These are phyloP conservation scores for Halcyon leucocephala DNA, from an alignment of 2,797 vertebrate species.

Conservation along the genomic window DNA sequence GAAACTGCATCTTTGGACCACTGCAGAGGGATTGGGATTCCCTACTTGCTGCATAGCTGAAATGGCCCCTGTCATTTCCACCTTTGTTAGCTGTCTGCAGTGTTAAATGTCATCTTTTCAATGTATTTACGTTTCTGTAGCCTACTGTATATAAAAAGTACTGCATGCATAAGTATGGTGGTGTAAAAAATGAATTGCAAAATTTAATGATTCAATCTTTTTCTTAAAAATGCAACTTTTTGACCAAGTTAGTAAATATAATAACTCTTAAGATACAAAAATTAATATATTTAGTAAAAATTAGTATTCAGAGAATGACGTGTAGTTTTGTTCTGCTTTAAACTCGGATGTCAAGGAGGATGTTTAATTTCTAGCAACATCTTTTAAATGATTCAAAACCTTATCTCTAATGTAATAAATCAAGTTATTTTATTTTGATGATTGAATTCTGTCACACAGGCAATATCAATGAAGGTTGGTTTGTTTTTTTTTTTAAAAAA, in stretches of 20 bases:
- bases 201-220: not conserved
- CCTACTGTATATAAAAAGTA: not conserved
- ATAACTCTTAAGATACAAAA: not conserved
- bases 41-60: not conserved
- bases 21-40: not conserved
- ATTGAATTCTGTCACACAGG: not conserved
- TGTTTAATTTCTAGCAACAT: not conserved
- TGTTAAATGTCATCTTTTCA: not conserved
- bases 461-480: no score
- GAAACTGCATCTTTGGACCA: conserved; percentile 4
- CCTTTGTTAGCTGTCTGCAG: not conserved
- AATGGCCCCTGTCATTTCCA: not conserved
- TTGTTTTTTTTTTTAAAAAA: not conserved
- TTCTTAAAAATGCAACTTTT: not conserved
- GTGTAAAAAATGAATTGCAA: not conserved
- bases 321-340: not conserved
- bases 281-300: not conserved
- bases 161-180: not conserved
- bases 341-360: not conserved
- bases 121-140: not conserved
- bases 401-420: not conserved
- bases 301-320: not conserved
- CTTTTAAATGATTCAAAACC: not conserved
- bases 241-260: not conserved
- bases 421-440: not conserved